Base-by-base conservation (phyloP, 2,797 vertebrate species). In the Eremophila alpestris region DNA sequence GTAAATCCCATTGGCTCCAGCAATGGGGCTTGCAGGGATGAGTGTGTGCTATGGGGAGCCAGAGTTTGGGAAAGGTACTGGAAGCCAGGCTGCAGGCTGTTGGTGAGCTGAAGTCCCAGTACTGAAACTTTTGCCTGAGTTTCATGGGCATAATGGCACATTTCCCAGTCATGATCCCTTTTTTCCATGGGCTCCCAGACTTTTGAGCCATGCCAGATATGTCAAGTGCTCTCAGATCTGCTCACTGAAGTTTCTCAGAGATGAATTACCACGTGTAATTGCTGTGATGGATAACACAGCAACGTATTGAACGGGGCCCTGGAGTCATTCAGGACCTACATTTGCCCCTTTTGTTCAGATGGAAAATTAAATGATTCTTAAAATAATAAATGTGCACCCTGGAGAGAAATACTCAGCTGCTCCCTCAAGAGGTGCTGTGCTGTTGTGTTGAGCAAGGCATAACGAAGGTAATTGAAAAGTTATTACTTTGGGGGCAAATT, bases 351-450 rank as follows among this genome's bases (percentile, higher is more conserved):
- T 92, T 91, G 83, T 89, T 97, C 95, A 92, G 85, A 90, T 90
- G 88, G 94, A 95, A 97, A 97, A 96, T 97, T 93, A 96, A 97
- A 96, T 94, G 94, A 90, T 95, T 95, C 94, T 97, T 96, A 94
- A 97, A 97, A 97, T 97, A 96, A 96, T 96, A 97, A 94, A 96
- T 95, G 93, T 89, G 45, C 64, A 92, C 95, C 95, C 95, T 94
- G 90, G 95, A 97, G 95, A 97, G 93, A 89, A 95, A 94, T 94
- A 84, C 87, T 97, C 88, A 82, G 91, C 89, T 93, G 83, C 91
- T 96, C 93, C 90, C 87, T 95, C 94, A 95, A 92, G 94, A 91
- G 88, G 90, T 87, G 70, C 90, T 79, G 77, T 87, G 75, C 93
- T 94, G 95, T 83, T 88, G 70, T 93, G 68, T 92, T 88, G 91